phyloP scores from a whole-genome alignment of 1,140 invertebrate genomes.

The Euura lappo region DNA sequence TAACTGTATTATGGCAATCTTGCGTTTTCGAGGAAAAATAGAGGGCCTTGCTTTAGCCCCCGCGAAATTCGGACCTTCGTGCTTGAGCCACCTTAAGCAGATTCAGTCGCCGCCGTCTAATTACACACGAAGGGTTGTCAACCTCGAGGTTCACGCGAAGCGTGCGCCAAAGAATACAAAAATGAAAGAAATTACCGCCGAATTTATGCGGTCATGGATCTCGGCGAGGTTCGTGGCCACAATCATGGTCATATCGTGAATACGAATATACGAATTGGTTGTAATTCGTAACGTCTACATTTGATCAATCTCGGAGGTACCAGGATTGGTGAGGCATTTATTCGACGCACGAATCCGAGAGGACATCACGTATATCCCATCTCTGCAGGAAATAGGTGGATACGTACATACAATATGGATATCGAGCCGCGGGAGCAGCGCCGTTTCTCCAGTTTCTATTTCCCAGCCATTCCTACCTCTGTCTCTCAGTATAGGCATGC shows the following conservation, averaged over 20 bases:
- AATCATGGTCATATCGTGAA: background rate
- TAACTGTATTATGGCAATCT: too few relatives aligned
- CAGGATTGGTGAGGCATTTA: background rate
- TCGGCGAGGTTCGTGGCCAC: background rate
- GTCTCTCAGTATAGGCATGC: background rate
- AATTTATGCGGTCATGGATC: slow-evolving; percentile 3
- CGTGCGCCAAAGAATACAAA: background rate
- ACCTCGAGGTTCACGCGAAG: background rate
- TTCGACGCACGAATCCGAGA: background rate
- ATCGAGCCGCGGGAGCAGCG: too few relatives aligned
- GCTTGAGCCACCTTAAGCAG: too few relatives aligned
- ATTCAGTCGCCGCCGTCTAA: too few relatives aligned
- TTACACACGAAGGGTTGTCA: background rate
- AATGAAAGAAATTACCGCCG: background rate
- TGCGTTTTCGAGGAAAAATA: too few relatives aligned
- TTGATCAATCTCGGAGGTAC: background rate
- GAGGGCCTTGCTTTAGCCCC: too few relatives aligned
- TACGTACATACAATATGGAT: background rate
- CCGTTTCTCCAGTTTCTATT: too few relatives aligned
- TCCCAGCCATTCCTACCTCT: background rate
- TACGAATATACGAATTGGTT: background rate
- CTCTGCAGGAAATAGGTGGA: background rate
- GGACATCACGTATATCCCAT: background rate
- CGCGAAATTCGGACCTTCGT: too few relatives aligned
- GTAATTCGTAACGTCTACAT: background rate